Evolutionary conservation across 1,140 invertebrate genomes (phyloP).

Genomic region (Diorhabda carinulata): DNA sequence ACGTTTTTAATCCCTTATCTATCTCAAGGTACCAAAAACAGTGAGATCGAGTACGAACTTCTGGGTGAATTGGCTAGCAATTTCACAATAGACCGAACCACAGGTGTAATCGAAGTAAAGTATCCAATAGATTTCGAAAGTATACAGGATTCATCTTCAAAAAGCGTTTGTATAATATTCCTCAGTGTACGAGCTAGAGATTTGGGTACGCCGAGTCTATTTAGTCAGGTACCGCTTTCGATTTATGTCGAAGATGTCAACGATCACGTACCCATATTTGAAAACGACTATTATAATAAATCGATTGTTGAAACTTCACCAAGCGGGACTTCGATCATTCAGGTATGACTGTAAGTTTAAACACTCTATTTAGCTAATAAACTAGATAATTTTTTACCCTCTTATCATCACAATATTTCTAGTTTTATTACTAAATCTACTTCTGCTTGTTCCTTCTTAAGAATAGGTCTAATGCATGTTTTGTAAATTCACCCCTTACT

Average conservation of each 20-base stretch:
- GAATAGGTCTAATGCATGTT: too few relatives aligned
- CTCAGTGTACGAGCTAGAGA: conserved; percentile 77
- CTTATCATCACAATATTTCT: neutral
- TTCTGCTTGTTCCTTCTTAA: too few relatives aligned
- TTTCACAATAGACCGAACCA: conserved; percentile 74
- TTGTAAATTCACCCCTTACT: too few relatives aligned
- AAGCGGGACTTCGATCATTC: conserved; percentile 73
- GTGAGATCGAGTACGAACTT: conserved; percentile 74
- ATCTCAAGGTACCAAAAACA: conserved; percentile 72
- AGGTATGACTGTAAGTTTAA: conserved; percentile 50
- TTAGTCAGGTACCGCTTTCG: conserved; percentile 67
- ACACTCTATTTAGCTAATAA: too few relatives aligned
- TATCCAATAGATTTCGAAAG: conserved; percentile 77
- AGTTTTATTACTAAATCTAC: too few relatives aligned
- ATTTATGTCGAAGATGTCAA: conserved; percentile 86
- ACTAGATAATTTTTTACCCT: neutral
- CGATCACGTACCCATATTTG: conserved; percentile 79
- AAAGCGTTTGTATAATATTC: conserved; percentile 65
- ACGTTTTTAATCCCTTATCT: too few relatives aligned
- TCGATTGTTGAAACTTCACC: conserved; percentile 78
- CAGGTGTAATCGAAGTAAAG: conserved; percentile 66
- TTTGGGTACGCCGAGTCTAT: conserved; percentile 70
- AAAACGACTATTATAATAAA: conserved; percentile 67
- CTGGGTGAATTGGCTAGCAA: conserved; percentile 69
- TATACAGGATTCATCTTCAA: conserved; percentile 55